Evolutionary conservation across 2,113 vertebrate genomes (phyloP), one percentile per base, ranked within the genome.

Genomic region (Macquaria ambigua): DNA sequence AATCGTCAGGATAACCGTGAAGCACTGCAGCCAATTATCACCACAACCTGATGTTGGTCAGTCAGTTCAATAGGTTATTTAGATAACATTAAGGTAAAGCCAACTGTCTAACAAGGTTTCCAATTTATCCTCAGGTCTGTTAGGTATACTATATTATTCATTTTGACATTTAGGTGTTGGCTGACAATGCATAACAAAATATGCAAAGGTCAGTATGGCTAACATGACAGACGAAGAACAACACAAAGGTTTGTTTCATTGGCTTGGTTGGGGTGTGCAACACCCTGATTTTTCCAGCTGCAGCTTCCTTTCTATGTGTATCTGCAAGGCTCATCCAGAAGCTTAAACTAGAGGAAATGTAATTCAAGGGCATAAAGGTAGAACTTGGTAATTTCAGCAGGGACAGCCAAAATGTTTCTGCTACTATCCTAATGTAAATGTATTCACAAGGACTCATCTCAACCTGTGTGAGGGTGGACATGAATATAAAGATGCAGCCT

Each of bases 401-500:
- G 61, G 86, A 63, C 74, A 34, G 58, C 28, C 67, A 23, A 81
- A 89, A 78, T 55, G 62, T 75, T 82, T 82, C 77, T 72, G 75
- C 84, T 58, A 15, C 80, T 11, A 59, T 67, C 56, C 84, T 28
- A 66, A 89, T 64, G 69, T 83, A 87, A 93, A 89, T 91, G 73
- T 23, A 82, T 85, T 85, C 85, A 77, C 68, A 75, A 77, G 64
- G 79, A 71, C 81, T 85, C 66, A 6, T 86, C 86, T 89, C 78
- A 75, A 87, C 86, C 79, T 77, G 87, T 9, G 72, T 16, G 81
- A 74, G 87, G 74, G 70, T 87, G 91, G 89, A 82, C 86, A 41
- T 63, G 92, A 91, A 89, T 92, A 87, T 66, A 83, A 91, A 90
- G 64, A 75, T 8, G 1, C 53, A 64, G 74, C 63, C 79, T 31